These are phyloP conservation scores for Hypomecis punctinalis DNA, from an alignment of 2,888 invertebrate genomes.

Conservation along the genomic window DNA sequence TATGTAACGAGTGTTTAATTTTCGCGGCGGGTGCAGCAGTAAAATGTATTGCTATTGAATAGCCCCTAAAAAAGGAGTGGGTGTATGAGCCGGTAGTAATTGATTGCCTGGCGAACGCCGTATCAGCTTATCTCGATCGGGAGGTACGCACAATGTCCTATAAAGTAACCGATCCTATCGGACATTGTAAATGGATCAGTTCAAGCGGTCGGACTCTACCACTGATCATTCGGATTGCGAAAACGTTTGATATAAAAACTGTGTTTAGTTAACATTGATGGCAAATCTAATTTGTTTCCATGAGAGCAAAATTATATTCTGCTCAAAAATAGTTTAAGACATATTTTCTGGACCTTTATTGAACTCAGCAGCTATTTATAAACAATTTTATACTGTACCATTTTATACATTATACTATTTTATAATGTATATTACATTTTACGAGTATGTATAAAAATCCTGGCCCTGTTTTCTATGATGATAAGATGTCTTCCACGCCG, in stretches of 20 bases:
- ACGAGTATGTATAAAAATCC: no score
- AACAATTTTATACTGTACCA: no score
- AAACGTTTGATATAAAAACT: background rate
- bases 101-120: conserved; percentile 74
- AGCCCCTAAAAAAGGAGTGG: conserved; percentile 44
- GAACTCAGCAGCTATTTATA: no score
- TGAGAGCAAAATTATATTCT: no score
- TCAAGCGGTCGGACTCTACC: conserved; percentile 41
- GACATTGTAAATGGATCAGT: conserved; percentile 80
- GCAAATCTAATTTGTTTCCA: no score
- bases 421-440: no score
- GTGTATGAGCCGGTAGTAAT: conserved; percentile 64
- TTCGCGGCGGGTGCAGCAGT: conserved; percentile 69
- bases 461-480: no score
- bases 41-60: conserved; percentile 70
- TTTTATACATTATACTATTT: no score
- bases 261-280: no score
- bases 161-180: conserved; percentile 80
- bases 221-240: conserved; percentile 10
- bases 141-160: conserved; percentile 79
- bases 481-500: no score
- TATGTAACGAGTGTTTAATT: conserved; percentile 73
- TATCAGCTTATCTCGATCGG: conserved; percentile 76
- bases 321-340: no score
- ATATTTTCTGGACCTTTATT: no score